These are phyloP conservation scores for Limnephilus marmoratus DNA, from an alignment of 2,888 invertebrate species.

Conservation along the genomic window DNA sequence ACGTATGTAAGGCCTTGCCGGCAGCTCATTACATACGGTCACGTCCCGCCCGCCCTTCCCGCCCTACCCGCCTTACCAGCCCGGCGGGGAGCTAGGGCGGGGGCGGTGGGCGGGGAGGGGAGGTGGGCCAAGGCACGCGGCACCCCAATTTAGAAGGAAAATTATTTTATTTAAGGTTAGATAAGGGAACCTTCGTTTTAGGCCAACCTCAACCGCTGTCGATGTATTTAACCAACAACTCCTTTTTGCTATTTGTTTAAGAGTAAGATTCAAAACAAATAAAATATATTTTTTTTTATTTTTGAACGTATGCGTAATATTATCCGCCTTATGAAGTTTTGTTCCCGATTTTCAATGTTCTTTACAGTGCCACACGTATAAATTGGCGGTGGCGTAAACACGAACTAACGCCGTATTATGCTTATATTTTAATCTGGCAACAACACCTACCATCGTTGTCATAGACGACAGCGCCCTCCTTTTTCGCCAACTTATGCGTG, in stretches of 20 bases:
- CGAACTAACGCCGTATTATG: too few relatives aligned
- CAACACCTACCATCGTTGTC: too few relatives aligned
- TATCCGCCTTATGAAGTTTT: background rate
- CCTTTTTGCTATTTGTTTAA: background rate
- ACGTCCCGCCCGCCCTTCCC: slow-evolving; percentile 56
- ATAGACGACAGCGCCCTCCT: too few relatives aligned
- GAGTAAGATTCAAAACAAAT: background rate
- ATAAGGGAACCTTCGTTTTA: slow-evolving; percentile 55
- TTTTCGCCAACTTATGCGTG: too few relatives aligned
- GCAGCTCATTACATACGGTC: slow-evolving; percentile 64
- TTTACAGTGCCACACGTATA: too few relatives aligned
- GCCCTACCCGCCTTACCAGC: slow-evolving; percentile 28
- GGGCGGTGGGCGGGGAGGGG: background rate
- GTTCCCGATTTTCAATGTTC: too few relatives aligned
- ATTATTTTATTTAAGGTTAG: slow-evolving; percentile 64
- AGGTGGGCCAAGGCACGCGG: slow-evolving; percentile 24
- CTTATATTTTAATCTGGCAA: too few relatives aligned
- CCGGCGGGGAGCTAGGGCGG: slow-evolving; percentile 36
- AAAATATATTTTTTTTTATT: background rate
- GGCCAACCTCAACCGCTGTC: slow-evolving; percentile 4
- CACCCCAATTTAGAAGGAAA: slow-evolving; percentile 59
- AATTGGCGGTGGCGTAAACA: too few relatives aligned
- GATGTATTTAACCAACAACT: background rate
- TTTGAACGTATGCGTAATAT: background rate
- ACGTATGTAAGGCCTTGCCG: slow-evolving; percentile 45